Evolutionary conservation across 2,113 vertebrate genomes (phyloP).

Genomic region (Falcunculus frontatus): DNA sequence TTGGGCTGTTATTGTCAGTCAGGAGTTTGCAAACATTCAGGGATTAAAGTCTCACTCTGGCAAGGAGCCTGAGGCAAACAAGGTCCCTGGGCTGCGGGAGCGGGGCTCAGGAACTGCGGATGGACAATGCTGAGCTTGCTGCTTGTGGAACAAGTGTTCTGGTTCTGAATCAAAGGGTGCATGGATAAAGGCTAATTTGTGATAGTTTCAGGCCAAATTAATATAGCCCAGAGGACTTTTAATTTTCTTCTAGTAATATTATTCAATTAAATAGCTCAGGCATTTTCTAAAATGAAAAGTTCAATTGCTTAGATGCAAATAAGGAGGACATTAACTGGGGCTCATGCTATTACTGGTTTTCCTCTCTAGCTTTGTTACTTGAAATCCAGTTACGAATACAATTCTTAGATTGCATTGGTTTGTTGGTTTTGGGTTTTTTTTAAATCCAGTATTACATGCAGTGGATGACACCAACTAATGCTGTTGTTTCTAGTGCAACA

Average conservation of each 20-base stretch:
- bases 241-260: background rate
- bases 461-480: background rate
- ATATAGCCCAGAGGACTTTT: background rate
- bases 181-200: background rate
- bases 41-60: background rate
- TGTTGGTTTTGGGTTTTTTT: background rate
- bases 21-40: background rate
- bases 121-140: background rate
- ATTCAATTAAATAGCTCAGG: background rate
- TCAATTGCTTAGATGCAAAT: background rate
- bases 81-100: rapidly evolving
- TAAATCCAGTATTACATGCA: background rate
- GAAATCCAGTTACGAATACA: background rate
- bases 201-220: background rate
- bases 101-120: no score
- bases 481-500: background rate
- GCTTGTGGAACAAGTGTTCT: background rate
- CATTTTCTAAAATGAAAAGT: background rate
- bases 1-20: background rate
- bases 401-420: background rate
- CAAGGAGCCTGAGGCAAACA: background rate
- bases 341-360: background rate
- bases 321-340: background rate
- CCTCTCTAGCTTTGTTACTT: background rate
- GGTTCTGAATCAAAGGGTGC: background rate